Evolutionary conservation across 1,140 invertebrate genomes (phyloP).

Genomic region (Dreissena polymorpha): DNA sequence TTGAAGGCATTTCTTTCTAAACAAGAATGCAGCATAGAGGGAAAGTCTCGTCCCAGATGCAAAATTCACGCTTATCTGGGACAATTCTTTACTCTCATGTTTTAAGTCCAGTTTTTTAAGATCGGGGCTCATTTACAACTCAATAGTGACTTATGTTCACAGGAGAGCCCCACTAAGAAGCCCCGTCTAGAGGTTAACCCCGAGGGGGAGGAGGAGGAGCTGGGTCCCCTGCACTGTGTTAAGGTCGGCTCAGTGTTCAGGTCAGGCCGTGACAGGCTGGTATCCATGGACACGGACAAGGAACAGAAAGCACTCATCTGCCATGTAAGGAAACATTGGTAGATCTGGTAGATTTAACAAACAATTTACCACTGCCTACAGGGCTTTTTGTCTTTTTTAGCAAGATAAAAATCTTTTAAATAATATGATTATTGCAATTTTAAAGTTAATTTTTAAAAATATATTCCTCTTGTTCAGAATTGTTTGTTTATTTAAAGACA

Average conservation of each 20-base stretch:
- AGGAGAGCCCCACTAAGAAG: slow-evolving; percentile 56
- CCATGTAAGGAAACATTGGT: slow-evolving; percentile 81
- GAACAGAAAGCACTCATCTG: slow-evolving; percentile 88
- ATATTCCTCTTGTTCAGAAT: too few relatives aligned
- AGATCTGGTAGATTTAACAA: background rate
- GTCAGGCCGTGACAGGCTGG: slow-evolving; percentile 85
- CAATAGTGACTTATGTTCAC: too few relatives aligned
- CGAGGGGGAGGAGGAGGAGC: slow-evolving; percentile 79
- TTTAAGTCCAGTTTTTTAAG: too few relatives aligned
- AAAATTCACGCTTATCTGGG: too few relatives aligned
- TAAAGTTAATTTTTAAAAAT: background rate
- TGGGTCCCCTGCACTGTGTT: slow-evolving; percentile 67
- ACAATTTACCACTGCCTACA: background rate
- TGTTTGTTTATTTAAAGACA: too few relatives aligned
- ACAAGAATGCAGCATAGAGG: too few relatives aligned
- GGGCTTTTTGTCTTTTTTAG: background rate
- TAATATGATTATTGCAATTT: background rate
- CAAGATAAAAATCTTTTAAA: background rate
- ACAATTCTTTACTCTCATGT: too few relatives aligned
- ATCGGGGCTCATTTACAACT: too few relatives aligned
- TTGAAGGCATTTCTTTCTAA: too few relatives aligned
- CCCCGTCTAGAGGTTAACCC: slow-evolving; percentile 72
- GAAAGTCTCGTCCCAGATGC: too few relatives aligned
- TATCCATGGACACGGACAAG: slow-evolving; percentile 78
- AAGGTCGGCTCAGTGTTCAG: slow-evolving; percentile 82